Percentiles rank a stretch among this genome's conserved stretches.
Evolutionary conservation across 2,888 invertebrate genomes (phyloP).

Genomic region (Gari tellinella): DNA sequence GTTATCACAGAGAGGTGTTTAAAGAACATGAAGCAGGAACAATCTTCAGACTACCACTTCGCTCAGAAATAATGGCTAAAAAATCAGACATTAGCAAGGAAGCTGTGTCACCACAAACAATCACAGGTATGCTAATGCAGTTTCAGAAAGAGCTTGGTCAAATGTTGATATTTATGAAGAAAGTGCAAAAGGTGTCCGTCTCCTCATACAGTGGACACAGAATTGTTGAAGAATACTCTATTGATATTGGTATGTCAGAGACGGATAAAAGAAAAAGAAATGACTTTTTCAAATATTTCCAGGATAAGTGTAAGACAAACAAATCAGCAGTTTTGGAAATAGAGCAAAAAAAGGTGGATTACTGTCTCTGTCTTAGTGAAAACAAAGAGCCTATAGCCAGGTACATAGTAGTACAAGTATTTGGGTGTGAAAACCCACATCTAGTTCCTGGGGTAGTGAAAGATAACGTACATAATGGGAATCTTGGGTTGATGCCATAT

Average conservation of each 20-base stretch:
- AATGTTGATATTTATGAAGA: constrained; percentile 55
- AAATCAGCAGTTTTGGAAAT: constrained; percentile 2
- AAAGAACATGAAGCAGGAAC: constrained; percentile 42
- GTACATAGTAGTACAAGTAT: constrained; percentile 62
- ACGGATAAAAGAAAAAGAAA: neutral
- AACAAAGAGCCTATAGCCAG: neutral
- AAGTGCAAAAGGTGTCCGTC: constrained; percentile 39
- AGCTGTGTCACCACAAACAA: constrained; percentile 1
- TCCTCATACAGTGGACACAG: constrained; percentile 11
- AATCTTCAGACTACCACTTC: constrained; percentile 61
- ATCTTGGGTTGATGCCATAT: constrained; percentile 68
- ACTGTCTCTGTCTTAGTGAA: neutral
- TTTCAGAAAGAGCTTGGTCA: constrained; percentile 37
- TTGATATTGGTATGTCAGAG: constrained; percentile 4
- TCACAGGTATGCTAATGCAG: constrained; percentile 23
- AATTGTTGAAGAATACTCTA: neutral
- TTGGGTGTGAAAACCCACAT: constrained; percentile 64
- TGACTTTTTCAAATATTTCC: neutral
- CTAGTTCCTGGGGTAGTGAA: constrained; percentile 51
- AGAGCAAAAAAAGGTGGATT: neutral
- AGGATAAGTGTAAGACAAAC: constrained; percentile 3
- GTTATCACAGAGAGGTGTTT: constrained; percentile 48
- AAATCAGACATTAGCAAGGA: constrained; percentile 69
- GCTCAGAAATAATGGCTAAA: constrained; percentile 66
- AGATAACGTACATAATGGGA: constrained; percentile 52